Conservation (phyloP, 2,888 invertebrate species). For the Drosophila putrida region DNA sequence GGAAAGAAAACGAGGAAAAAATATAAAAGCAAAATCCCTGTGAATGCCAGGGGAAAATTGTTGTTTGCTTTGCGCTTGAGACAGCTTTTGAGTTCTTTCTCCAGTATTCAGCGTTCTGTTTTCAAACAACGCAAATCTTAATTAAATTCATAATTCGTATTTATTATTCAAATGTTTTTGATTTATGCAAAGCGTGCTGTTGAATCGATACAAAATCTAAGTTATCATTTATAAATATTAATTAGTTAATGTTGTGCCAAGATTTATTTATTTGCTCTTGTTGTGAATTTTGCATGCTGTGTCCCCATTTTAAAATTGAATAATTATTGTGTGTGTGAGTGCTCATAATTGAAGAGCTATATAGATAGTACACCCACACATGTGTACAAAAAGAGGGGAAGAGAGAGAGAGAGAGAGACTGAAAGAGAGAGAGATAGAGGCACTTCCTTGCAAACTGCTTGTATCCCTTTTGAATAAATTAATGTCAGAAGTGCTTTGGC, state of each 20-base stretch:
- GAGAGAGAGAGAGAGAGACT: neutral
- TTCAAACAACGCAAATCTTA: conserved; percentile 60
- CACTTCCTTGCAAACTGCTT: conserved; percentile 66
- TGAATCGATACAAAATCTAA: neutral
- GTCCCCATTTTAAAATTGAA: conserved; percentile 50
- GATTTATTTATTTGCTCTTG: conserved; percentile 43
- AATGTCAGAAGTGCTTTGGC: conserved; percentile 84
- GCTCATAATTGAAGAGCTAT: conserved; percentile 51
- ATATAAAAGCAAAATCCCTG: conserved; percentile 8
- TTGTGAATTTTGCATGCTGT: conserved; percentile 29
- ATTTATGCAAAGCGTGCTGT: conserved; percentile 73
- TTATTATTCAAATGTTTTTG: conserved; percentile 78
- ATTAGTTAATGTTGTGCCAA: conserved; percentile 49
- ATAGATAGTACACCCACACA: conserved; percentile 16
- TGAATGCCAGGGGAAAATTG: conserved; percentile 36
- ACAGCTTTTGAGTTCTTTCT: conserved; percentile 12
- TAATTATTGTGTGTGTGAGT: conserved; percentile 39
- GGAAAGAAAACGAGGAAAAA: neutral
- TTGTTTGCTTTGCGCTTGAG: conserved; percentile 49
- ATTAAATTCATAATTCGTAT: conserved; percentile 81
- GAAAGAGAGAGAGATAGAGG: neutral
- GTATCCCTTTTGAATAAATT: conserved; percentile 85
- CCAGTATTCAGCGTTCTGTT: neutral
- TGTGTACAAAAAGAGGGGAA: neutral
- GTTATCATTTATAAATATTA: conserved; percentile 73